phyloP scores from a whole-genome alignment of 1,140 invertebrate species.

The Rhizoglyphus robini region DNA sequence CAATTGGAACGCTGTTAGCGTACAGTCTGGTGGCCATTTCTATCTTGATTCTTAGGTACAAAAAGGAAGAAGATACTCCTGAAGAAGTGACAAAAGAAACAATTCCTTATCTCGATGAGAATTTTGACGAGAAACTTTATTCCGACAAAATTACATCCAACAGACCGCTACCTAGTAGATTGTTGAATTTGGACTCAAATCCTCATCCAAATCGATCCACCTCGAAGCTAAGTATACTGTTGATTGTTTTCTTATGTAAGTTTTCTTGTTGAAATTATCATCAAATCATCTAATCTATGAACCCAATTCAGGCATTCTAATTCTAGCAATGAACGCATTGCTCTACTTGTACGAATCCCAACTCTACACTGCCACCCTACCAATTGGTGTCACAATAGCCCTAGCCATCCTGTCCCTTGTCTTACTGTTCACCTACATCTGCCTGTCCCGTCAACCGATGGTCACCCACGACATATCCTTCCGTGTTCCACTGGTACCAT shows the following conservation, averaged over 20 bases:
- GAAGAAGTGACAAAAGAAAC: too few species aligned
- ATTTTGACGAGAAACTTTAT: neutral
- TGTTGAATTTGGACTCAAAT: neutral
- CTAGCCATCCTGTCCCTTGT: neutral
- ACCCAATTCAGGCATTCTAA: neutral
- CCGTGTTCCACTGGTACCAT: slow-evolving; percentile 67
- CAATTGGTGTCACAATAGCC: neutral
- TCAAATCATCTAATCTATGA: neutral
- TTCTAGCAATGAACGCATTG: neutral
- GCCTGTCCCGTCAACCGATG: neutral
- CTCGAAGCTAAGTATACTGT: neutral
- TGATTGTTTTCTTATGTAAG: slow-evolving; percentile 10
- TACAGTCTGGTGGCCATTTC: neutral
- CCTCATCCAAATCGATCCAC: neutral
- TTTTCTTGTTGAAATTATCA: neutral
- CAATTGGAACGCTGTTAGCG: slow-evolving; percentile 57
- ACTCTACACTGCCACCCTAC: neutral
- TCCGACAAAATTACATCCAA: neutral
- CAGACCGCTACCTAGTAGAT: neutral
- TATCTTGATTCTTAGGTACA: neutral
- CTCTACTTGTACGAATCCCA: slow-evolving; percentile 5
- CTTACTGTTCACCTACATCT: slow-evolving; percentile 19
- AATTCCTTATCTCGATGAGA: too few species aligned
- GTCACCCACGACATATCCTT: slow-evolving; percentile 19
- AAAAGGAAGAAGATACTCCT: too few species aligned